Conservation (phyloP, 2,888 invertebrate species). For the Mesorhabditis sp. region DNA sequence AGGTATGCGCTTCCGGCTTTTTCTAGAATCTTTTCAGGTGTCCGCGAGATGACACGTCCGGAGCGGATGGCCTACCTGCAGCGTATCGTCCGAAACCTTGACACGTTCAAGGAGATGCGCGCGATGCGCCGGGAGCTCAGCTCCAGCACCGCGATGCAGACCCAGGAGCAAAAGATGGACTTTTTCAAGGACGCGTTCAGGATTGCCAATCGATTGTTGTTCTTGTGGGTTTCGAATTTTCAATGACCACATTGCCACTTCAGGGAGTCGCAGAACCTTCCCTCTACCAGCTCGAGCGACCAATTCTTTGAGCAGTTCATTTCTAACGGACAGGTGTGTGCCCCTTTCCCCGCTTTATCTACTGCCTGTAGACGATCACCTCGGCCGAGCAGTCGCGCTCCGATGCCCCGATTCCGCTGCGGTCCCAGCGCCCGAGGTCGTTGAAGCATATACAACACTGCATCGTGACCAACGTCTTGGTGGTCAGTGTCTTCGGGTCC, state of each 20-base stretch:
- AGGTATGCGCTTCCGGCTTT: neutral
- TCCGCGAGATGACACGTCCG: conserved; percentile 44
- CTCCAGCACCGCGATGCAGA: conserved; percentile 19
- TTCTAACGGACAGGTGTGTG: conserved; percentile 12
- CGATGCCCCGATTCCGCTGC: conserved; percentile 20
- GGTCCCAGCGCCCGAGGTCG: conserved; percentile 27
- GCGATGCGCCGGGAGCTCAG: conserved; percentile 36
- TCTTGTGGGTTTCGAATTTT: conserved; percentile 29
- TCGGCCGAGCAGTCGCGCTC: conserved; percentile 23
- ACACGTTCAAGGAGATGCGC: conserved; percentile 43
- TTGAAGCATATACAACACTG: conserved; percentile 36
- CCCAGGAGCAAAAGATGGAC: conserved; percentile 30
- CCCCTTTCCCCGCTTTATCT: neutral
- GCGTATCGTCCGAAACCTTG: conserved; percentile 46
- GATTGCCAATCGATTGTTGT: conserved; percentile 45
- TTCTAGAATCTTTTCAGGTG: conserved; percentile 23
- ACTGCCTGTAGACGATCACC: conserved; percentile 13
- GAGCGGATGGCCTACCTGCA: conserved; percentile 47
- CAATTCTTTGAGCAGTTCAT: conserved; percentile 22
- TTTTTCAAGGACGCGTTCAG: conserved; percentile 51
- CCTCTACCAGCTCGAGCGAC: conserved; percentile 20
- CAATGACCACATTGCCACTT: conserved; percentile 7
- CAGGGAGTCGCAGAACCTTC: conserved; percentile 33
- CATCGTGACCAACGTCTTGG: conserved; percentile 41
- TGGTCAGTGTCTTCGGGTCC: conserved; percentile 18